Evolutionary conservation across 2,888 invertebrate species (phyloP), one percentile per base, ranked within the genome.

Genomic region (Gerris lacustris): DNA sequence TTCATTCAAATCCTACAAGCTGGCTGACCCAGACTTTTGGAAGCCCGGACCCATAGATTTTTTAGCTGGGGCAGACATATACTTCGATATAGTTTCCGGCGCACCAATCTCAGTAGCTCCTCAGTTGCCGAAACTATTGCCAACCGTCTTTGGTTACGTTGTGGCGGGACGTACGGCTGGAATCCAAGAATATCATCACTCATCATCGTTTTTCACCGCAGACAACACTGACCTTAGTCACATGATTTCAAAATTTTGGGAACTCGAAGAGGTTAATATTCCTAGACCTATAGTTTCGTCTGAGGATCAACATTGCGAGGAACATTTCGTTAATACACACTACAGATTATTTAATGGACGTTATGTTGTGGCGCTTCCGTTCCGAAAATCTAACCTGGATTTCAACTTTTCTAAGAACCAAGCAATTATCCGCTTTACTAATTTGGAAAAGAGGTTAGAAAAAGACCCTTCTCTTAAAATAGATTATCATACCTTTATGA

Each of bases 11-110:
- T 15, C n/a, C n/a, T 68, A 17, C 45, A 44, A 43, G 15, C n/a
- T 68, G n/a, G 68, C 68, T 18, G 68, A 68, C 45, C 68, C 68
- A 11, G 31, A 45, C 11, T 68, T 68, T 68, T 45, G n/a, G n/a
- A 18, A 68, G 18, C 68, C 68, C 6, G 68, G 45, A 11, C 68
- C 45, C 9, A 45, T 68, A n/a, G 68, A 68, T 18, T 45, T 68
- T 7, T 45, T 68, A 15, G 18, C 47, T 15, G 68, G 68, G 15
- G 68, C 68, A 6, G 68, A 68, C 44, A 45, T 68, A 18, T 68
- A 45, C 45, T 45, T 11, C 45, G 68, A 68, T n/a, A 68, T 68
- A 45, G 18, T 43, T 43, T 17, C 44, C 6, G 68, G 68, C 5
- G 18, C 45, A 6, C 45, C 18, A 15, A 5, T 68, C 31, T 6